Evolutionary conservation across 1,140 invertebrate species (phyloP).

Genomic region (Panagrolaimus sp.): DNA sequence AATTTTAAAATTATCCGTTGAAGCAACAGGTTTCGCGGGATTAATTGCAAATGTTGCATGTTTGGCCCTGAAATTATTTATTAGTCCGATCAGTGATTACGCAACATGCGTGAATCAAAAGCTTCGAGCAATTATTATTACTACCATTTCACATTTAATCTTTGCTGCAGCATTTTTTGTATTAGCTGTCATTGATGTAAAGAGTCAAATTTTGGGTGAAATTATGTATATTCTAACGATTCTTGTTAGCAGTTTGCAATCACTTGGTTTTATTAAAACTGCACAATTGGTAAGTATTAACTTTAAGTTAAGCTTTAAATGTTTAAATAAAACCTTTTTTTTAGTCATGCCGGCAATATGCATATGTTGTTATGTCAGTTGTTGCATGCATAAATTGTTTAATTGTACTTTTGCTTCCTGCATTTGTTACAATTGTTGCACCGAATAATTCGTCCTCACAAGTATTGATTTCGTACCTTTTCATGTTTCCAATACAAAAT

Average conservation of each 20-base stretch:
- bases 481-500: too few species aligned
- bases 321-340: neutral
- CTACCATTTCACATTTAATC: constrained; percentile 42
- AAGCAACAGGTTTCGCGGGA: constrained; percentile 43
- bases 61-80: constrained; percentile 39
- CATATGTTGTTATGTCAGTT: constrained; percentile 34
- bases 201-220: constrained; percentile 32
- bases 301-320: too few species aligned
- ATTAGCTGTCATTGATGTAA: constrained; percentile 43
- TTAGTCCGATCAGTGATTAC: constrained; percentile 41
- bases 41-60: constrained; percentile 38
- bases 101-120: constrained; percentile 28
- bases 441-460: constrained; percentile 25
- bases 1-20: constrained; percentile 40
- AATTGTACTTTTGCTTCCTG: constrained; percentile 27
- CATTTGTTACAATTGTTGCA: constrained; percentile 19
- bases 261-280: constrained; percentile 31
- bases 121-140: constrained; percentile 28
- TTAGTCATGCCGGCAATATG: constrained; percentile 39
- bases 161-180: constrained; percentile 49
- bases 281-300: constrained; percentile 37
- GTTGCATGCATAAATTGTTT: constrained; percentile 25
- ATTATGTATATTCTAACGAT: constrained; percentile 40
- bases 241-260: constrained; percentile 46
- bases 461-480: neutral